Evolutionary conservation across 1,140 invertebrate species (phyloP), one percentile per base, ranked within the genome.

Genomic region (Watersipora subatra): DNA sequence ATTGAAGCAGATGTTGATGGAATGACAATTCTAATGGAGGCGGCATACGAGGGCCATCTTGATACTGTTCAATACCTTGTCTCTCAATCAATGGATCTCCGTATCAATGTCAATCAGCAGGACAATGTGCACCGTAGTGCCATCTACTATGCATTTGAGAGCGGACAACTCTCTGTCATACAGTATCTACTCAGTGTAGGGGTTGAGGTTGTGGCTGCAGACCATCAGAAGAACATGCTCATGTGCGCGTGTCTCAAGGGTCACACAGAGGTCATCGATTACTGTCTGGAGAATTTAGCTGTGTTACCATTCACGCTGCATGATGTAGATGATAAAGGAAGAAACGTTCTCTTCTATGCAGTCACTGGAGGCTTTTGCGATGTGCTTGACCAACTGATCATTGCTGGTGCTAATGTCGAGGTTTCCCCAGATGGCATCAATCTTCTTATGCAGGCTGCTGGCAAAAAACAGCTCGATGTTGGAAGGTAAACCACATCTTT

Each of bases 1-100:
- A 55, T 57, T 3, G 17, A 17, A 28, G 22, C 34, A 19, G 68
- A 69, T 46, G n/a, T 17, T 19, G 19, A 46, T 12, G 63, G 67
- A 17, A 58, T 62, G 56, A 68, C 34, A 17, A 26, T 65, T 7
- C 22, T 69, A 3, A 69, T 69, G 68, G 66, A 68, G 62, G 68
- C 66, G 2, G 66, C 28, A 19, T 24, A 29, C 26, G n/a, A 64
- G 26, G 61, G 65, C 25, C 27, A 64, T 30, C 25, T 64, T 19
- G 65, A 64, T 7, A 63, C 46, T 22, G 29, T 66, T n/a, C 20
- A 46, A 30, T 66, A 65, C 65, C 55, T 66, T 22, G 29, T 66
- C 2, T 19, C 17, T 2, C 28, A 64, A 19, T 7, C 20, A 27
- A 19, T 25, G n/a, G 19, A 25, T 17, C 2, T 64, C 2, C 26